Evolutionary conservation across 2,888 invertebrate species (phyloP).

Genomic region (Eristalis pertinax): DNA sequence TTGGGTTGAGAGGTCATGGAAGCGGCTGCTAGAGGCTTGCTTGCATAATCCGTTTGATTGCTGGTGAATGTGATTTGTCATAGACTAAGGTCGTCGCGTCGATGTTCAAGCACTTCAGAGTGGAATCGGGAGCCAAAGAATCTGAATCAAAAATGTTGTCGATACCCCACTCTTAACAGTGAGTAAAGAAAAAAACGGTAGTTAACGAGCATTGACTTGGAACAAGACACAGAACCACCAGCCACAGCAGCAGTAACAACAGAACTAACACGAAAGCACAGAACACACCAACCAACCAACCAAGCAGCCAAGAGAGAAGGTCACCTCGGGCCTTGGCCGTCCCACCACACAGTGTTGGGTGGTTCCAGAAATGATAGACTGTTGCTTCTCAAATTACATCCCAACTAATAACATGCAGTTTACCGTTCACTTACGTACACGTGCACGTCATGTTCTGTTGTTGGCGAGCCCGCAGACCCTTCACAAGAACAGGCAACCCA

Average conservation of each 20-base stretch:
- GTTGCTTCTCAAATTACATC: slow-evolving; percentile 72
- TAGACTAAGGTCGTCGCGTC: slow-evolving; percentile 33
- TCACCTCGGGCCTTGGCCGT: slow-evolving; percentile 50
- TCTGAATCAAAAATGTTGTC: background rate
- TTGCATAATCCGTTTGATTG: slow-evolving; percentile 55
- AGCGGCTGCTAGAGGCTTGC: slow-evolving; percentile 21
- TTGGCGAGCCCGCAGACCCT: slow-evolving; percentile 37
- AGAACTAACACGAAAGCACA: background rate
- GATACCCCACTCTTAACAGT: background rate
- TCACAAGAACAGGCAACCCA: slow-evolving; percentile 28
- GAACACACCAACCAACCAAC: background rate
- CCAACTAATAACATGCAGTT: slow-evolving; percentile 50
- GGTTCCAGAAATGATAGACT: slow-evolving; percentile 65
- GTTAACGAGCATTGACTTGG: slow-evolving; percentile 52
- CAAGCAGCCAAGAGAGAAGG: slow-evolving; percentile 34
- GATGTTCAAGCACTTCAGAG: background rate
- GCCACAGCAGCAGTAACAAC: too few species aligned
- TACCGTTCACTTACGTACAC: slow-evolving; percentile 47
- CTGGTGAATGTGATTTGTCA: slow-evolving; percentile 62
- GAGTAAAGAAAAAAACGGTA: background rate
- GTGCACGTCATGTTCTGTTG: slow-evolving; percentile 8
- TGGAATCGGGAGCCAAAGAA: background rate
- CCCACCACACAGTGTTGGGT: slow-evolving; percentile 37
- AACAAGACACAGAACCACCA: background rate
- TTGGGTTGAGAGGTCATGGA: slow-evolving; percentile 42